Conservation (phyloP, 2,888 invertebrate genomes). For the Phyllotreta striolata region DNA sequence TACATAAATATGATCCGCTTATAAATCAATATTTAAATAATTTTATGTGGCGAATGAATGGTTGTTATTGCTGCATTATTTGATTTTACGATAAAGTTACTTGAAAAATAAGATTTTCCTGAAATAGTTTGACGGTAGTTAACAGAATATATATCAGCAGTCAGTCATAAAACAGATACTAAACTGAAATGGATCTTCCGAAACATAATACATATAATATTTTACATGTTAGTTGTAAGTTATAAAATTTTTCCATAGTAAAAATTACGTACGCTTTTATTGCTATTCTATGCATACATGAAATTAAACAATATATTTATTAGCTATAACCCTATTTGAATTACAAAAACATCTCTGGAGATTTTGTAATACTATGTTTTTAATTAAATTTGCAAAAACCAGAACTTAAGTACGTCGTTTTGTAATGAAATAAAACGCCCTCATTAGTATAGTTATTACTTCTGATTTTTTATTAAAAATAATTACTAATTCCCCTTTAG, state of each 20-base stretch:
- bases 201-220: slow-evolving; percentile 6
- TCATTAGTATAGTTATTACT: too few relatives aligned
- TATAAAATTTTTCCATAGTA: slow-evolving; percentile 5
- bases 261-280: slow-evolving; percentile 2
- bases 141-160: slow-evolving; percentile 8
- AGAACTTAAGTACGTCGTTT: too few relatives aligned
- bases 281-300: too few relatives aligned
- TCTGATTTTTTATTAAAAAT: too few relatives aligned
- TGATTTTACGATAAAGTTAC: slow-evolving; percentile 5
- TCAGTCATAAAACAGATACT: slow-evolving; percentile 14
- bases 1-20: slow-evolving; percentile 12
- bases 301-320: too few relatives aligned
- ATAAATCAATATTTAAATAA: slow-evolving; percentile 14
- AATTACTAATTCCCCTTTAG: too few relatives aligned
- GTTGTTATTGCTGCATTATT: slow-evolving; percentile 7
- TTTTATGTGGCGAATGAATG: slow-evolving; percentile 10
- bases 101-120: slow-evolving; percentile 16
- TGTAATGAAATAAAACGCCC: too few relatives aligned
- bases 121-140: slow-evolving; percentile 18
- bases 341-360: too few relatives aligned
- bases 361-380: too few relatives aligned
- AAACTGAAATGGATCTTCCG: slow-evolving; percentile 4
- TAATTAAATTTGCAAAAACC: too few relatives aligned
- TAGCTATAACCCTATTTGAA: too few relatives aligned
- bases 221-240: slow-evolving; percentile 3